Conservation (phyloP, 2,888 invertebrate species). For the Aromia moschata region DNA sequence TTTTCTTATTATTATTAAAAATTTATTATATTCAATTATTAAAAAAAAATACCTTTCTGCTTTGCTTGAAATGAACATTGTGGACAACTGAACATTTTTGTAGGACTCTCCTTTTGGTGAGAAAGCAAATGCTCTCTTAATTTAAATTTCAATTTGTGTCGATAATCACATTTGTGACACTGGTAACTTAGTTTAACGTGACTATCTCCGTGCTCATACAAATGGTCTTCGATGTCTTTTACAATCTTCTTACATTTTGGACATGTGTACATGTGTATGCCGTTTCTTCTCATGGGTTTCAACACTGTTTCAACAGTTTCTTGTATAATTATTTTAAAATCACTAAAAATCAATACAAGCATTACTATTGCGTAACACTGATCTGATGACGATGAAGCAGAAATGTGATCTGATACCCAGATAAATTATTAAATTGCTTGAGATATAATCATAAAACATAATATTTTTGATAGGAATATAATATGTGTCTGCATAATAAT, state of each 20-base stretch:
- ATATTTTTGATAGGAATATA: too few species aligned
- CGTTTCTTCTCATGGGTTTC: background rate
- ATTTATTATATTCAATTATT: too few species aligned
- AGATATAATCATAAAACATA: too few species aligned
- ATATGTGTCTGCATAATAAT: too few species aligned
- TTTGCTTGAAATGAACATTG: background rate
- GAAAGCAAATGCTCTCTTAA: background rate
- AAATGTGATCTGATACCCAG: too few species aligned
- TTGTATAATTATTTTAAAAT: background rate
- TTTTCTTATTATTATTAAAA: too few species aligned
- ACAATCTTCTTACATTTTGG: constrained; percentile 8
- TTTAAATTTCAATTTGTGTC: background rate
- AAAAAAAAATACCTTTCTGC: background rate
- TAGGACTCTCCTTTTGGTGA: background rate
- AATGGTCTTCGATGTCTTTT: background rate
- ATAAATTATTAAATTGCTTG: too few species aligned
- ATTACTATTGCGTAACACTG: too few species aligned
- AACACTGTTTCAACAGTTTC: background rate
- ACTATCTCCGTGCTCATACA: background rate
- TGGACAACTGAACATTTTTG: background rate
- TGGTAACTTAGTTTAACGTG: background rate
- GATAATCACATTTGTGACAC: background rate
- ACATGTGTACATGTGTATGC: background rate
- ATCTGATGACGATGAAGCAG: too few species aligned
- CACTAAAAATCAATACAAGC: too few species aligned